A percentile compares a stretch with the other conserved stretches of the same genome.
These are phyloP conservation scores for Macropodus opercularis DNA, from an alignment of 2,797 vertebrate genomes.

Conservation along the genomic window DNA sequence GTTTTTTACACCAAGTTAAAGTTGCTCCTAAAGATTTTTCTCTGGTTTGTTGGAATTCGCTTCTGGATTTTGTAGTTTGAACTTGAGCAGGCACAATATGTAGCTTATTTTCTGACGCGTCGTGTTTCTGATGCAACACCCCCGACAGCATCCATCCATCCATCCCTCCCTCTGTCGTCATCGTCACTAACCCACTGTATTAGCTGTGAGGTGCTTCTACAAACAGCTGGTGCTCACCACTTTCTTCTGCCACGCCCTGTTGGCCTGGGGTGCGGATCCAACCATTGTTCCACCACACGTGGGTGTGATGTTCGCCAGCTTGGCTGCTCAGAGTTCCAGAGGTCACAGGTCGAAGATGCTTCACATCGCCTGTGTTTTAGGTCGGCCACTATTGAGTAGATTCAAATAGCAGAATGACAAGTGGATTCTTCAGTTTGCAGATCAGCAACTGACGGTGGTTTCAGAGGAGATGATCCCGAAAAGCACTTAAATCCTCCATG, in stretches of 20 bases:
- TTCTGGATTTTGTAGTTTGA: slow-evolving; percentile 30
- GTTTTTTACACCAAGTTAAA: too few species aligned
- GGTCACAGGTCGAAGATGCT: slow-evolving; percentile 34
- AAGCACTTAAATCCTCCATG: slow-evolving; percentile 14
- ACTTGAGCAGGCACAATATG: slow-evolving; percentile 55
- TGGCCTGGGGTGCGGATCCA: slow-evolving; percentile 3
- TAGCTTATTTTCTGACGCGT: slow-evolving; percentile 53
- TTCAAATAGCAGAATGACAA: slow-evolving; percentile 2
- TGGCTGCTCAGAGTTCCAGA: slow-evolving; percentile 19
- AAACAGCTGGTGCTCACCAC: slow-evolving; percentile 60
- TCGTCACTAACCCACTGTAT: slow-evolving; percentile 7
- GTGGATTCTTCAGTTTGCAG: neutral
- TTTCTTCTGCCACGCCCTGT: slow-evolving; percentile 1
- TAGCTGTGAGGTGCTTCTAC: slow-evolving; percentile 59
- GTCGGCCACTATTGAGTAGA: neutral
- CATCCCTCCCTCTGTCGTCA: neutral
- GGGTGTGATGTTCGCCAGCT: too few species aligned
- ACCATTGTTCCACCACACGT: slow-evolving; percentile 10
- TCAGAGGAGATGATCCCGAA: slow-evolving; percentile 1
- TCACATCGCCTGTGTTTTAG: neutral
- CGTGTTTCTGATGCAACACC: slow-evolving; percentile 23
- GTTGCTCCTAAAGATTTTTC: slow-evolving; percentile 5
- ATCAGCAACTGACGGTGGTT: neutral
- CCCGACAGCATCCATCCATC: neutral
- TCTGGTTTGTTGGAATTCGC: slow-evolving; percentile 31